Conservation (phyloP, 1,140 invertebrate species). For the Caligus rogercresseyi region DNA sequence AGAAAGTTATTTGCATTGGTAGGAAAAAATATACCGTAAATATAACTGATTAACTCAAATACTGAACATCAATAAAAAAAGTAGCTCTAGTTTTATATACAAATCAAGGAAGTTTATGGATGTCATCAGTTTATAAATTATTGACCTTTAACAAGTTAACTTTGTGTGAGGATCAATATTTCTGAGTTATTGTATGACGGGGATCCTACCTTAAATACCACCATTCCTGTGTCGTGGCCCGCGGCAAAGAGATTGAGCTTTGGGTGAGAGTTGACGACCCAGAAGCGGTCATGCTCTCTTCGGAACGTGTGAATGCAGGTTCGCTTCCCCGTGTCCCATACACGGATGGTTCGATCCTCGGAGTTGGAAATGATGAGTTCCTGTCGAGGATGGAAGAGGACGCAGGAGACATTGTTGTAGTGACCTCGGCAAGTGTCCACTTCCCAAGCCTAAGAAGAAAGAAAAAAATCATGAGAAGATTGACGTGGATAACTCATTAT, state of each 20-base stretch:
- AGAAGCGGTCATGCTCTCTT: slow-evolving; percentile 81
- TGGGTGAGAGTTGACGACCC: slow-evolving; percentile 79
- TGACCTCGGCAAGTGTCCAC: slow-evolving; percentile 96
- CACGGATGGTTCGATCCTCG: slow-evolving; percentile 91
- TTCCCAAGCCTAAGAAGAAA: slow-evolving; percentile 65
- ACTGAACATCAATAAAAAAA: too few relatives aligned
- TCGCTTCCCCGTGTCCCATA: slow-evolving; percentile 97
- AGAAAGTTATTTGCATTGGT: too few relatives aligned
- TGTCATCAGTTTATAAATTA: too few relatives aligned
- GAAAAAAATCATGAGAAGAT: slow-evolving; percentile 8
- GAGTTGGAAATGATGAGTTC: slow-evolving; percentile 93
- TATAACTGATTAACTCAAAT: too few relatives aligned
- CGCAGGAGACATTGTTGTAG: slow-evolving; percentile 98
- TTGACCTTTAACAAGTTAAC: too few relatives aligned
- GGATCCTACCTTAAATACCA: slow-evolving; percentile 48
- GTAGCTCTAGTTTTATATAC: too few relatives aligned
- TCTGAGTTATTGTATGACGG: too few relatives aligned
- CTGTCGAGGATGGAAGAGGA: slow-evolving; percentile 88
- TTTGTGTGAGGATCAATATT: too few relatives aligned
- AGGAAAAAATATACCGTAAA: too few relatives aligned
- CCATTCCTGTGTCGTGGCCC: slow-evolving; percentile 88
- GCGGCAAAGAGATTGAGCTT: slow-evolving; percentile 50
- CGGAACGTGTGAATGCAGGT: slow-evolving; percentile 89
- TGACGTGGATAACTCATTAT: too few relatives aligned
- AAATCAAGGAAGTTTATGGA: too few relatives aligned